Conservation (phyloP, 1,140 invertebrate genomes). For the Orchestia grillus region DNA sequence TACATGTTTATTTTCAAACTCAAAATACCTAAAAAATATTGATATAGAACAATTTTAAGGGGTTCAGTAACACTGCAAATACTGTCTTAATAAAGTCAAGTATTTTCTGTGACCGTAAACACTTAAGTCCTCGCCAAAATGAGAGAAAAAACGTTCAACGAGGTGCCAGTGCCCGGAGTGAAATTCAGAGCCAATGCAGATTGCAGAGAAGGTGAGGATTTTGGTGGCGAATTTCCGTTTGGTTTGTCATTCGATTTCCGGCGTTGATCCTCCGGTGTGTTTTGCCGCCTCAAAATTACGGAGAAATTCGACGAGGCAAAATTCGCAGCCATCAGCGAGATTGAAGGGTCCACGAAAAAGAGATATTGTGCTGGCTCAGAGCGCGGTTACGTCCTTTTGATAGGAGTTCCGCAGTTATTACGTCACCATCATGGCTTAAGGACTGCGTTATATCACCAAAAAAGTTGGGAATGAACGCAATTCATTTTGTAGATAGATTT, state of each 20-base stretch:
- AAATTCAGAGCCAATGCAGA: neutral
- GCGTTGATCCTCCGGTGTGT: neutral
- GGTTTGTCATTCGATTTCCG: neutral
- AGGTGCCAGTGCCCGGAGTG: no score
- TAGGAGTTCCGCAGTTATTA: neutral
- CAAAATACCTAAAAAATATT: no score
- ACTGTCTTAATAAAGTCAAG: no score
- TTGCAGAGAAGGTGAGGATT: neutral
- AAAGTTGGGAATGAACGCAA: neutral
- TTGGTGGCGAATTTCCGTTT: neutral
- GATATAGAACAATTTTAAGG: no score
- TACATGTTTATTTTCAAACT: no score
- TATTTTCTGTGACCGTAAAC: no score
- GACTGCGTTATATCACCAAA: neutral
- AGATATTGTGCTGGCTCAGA: neutral
- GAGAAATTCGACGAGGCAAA: neutral
- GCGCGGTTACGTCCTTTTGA: neutral
- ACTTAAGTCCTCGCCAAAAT: no score
- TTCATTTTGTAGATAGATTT: neutral
- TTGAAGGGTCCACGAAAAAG: neutral
- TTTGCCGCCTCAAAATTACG: neutral
- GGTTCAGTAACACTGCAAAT: no score
- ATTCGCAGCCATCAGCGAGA: neutral
- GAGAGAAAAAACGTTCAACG: no score
- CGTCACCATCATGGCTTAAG: neutral